Percentiles rank a stretch among this genome's conserved stretches.
Evolutionary conservation across 2,113 vertebrate genomes (phyloP).

Genomic region (Plestiodon gilberti): DNA sequence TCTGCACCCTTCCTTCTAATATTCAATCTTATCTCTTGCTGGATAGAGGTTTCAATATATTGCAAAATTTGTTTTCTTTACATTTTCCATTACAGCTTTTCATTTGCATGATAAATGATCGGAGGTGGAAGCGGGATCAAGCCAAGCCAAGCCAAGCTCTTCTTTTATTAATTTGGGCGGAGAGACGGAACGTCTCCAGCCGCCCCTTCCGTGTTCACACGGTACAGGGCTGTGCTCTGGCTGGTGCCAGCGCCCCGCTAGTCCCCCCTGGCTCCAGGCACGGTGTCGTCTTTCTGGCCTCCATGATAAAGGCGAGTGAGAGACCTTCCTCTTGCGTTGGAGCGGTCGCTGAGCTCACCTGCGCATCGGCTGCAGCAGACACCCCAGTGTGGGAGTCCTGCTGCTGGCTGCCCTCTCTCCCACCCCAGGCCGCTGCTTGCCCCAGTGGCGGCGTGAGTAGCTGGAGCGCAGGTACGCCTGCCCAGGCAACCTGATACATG

Average conservation of each 20-base stretch:
- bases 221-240: too few relatives aligned
- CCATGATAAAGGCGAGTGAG: too few relatives aligned
- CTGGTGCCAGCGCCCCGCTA: too few relatives aligned
- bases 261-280: too few relatives aligned
- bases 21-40: conserved; percentile 82
- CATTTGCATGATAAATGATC: conserved; percentile 87
- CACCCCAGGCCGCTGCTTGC: neutral
- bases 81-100: conserved; percentile 83
- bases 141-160: conserved; percentile 72
- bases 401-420: neutral
- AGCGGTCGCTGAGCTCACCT: neutral
- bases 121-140: conserved; percentile 77
- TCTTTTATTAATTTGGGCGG: conserved; percentile 83
- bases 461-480: neutral
- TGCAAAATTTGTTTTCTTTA: conserved; percentile 85
- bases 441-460: neutral
- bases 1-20: conserved; percentile 82
- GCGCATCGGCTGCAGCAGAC: too few relatives aligned
- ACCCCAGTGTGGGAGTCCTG: neutral
- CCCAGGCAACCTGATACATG: conserved; percentile 51
- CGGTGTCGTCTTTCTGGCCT: too few relatives aligned
- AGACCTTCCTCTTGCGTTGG: conserved; percentile 2
- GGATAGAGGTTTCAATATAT: conserved; percentile 80
- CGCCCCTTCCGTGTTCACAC: neutral
- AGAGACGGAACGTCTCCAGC: conserved; percentile 73